Evolutionary conservation across 2,888 invertebrate species (phyloP).

Genomic region (Bimastos eiseni): DNA sequence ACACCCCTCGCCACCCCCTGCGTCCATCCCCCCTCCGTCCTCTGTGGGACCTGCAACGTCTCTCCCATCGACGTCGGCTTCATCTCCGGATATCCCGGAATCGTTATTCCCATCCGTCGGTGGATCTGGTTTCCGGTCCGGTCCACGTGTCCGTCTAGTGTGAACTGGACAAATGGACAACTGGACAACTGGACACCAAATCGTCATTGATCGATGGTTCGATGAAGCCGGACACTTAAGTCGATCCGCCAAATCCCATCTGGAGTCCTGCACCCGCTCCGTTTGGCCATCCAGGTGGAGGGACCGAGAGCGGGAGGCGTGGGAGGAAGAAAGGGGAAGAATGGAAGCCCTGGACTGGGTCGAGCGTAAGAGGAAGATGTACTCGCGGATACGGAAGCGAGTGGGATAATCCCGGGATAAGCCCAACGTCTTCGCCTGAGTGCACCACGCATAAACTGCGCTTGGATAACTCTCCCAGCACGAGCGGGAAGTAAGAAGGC

Average conservation of each 20-base stretch:
- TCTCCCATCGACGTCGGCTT: neutral
- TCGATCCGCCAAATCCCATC: neutral
- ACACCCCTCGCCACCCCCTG: neutral
- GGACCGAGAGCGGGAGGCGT: neutral
- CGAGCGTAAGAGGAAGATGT: neutral
- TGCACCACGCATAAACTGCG: neutral
- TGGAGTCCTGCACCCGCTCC: neutral
- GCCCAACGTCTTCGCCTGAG: neutral
- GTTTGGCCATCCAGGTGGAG: neutral
- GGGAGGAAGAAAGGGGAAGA: neutral
- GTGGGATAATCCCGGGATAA: neutral
- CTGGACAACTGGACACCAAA: neutral
- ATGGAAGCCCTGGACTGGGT: neutral
- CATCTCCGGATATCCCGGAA: neutral
- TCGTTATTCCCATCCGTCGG: neutral
- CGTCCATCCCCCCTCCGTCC: neutral
- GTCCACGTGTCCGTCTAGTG: neutral
- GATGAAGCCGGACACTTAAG: neutral
- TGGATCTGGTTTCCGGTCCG: neutral
- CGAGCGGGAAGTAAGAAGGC: neutral
- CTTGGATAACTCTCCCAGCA: slow-evolving; percentile 4
- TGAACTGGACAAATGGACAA: neutral
- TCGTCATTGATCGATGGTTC: neutral
- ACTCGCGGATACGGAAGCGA: slow-evolving; percentile 2
- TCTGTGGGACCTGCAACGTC: neutral